Evolutionary conservation across 2,888 invertebrate genomes (phyloP).

Genomic region (Lithophane socia): DNA sequence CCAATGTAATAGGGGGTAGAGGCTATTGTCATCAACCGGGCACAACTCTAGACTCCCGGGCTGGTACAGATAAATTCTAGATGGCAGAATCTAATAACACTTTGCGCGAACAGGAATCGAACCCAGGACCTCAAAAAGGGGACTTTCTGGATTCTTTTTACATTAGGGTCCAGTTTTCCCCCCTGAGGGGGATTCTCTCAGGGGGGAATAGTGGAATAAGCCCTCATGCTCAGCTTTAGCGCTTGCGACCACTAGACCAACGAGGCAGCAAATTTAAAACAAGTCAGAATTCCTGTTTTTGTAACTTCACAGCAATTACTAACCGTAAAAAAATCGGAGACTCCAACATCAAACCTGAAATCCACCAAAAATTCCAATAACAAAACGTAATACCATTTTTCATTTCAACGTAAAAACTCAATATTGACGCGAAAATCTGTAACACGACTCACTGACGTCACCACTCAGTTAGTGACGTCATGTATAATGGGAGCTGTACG

Average conservation of each 20-base stretch:
- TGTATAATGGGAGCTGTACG: slow-evolving; percentile 66
- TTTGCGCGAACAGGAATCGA: background rate
- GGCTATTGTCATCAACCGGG: background rate
- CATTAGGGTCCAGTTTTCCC: too few species aligned
- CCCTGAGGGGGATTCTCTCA: too few species aligned
- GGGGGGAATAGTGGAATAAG: too few species aligned
- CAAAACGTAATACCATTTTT: slow-evolving; percentile 41
- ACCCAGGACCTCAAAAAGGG: too few species aligned
- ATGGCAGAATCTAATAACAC: too few species aligned
- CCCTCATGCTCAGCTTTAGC: background rate
- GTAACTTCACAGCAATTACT: background rate
- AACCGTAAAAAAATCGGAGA: background rate
- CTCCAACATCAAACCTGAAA: slow-evolving; percentile 8
- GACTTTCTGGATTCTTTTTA: too few species aligned
- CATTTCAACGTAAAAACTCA: slow-evolving; percentile 41
- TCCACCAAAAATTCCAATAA: slow-evolving; percentile 35
- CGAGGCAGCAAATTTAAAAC: background rate
- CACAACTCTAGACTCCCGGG: background rate
- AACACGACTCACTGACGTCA: slow-evolving; percentile 58
- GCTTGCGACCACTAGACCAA: background rate
- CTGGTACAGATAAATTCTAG: background rate
- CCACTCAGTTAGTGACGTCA: slow-evolving; percentile 66
- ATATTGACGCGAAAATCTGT: slow-evolving; percentile 62
- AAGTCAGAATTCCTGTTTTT: background rate
- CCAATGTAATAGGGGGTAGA: background rate